Conservation (phyloP, 2,888 invertebrate genomes). For the Ceramica pisi region DNA sequence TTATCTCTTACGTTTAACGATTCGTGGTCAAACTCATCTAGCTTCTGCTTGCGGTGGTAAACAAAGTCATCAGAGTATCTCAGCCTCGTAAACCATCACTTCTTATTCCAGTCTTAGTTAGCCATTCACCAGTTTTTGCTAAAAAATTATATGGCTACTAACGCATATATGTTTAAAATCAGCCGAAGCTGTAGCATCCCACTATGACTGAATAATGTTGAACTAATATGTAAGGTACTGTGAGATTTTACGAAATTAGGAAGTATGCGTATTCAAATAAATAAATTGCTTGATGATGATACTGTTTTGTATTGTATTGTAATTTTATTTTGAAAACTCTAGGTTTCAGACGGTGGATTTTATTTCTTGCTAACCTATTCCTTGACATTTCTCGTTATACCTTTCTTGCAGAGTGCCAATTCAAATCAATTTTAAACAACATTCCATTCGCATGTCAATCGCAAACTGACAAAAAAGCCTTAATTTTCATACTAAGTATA, state of each 20-base stretch:
- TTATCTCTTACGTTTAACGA: too few species aligned
- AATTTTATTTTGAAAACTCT: slow-evolving; percentile 12
- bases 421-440: too few species aligned
- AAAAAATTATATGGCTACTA: background rate
- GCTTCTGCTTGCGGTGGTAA: background rate
- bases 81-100: background rate
- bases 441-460: too few species aligned
- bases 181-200: background rate
- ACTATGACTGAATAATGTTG: background rate
- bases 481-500: background rate
- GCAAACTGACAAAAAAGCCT: too few species aligned
- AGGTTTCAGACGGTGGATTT: background rate
- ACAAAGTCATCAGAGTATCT: background rate
- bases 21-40: background rate
- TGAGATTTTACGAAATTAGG: background rate
- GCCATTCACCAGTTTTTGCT: background rate
- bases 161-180: background rate
- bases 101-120: background rate
- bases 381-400: background rate
- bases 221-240: background rate
- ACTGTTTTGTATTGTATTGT: slow-evolving; percentile 16
- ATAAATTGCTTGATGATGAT: slow-evolving; percentile 26
- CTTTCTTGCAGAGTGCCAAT: too few species aligned
- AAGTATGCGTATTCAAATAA: background rate
- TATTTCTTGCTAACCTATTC: background rate